Evolutionary conservation across 2,888 invertebrate species (phyloP), one percentile per base, ranked within the genome.

Genomic region (Caenorhabditis sp.): DNA sequence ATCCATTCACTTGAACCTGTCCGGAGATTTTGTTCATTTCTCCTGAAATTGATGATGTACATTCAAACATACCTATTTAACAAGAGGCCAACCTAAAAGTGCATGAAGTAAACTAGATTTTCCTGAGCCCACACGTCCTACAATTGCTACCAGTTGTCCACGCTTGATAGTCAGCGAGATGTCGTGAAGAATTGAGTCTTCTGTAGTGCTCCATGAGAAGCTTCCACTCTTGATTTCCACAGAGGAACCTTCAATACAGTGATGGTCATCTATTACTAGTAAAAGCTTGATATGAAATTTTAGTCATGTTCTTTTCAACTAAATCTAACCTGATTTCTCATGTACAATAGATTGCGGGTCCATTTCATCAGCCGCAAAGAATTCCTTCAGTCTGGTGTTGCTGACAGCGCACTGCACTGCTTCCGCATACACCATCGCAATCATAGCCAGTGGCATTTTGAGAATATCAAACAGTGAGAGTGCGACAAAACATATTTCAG

Each of bases 381-480:
- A 90, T 38, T 90, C 85, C 74, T 89, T 87, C 66, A 90, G 35
- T 0, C 90, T 80, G 12, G 73, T 75, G 58, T 90, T 90, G 26
- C 86, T 86, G 5, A 90, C 90, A 44, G 76, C 58, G 12, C 90
- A 88, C 80, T 90, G 90, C 8, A 90, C 90, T n/a, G 90, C 89
- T 73, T 89, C 88, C 8, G 88, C 84, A 61, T 90, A 86, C 26
- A 90, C 74, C 75, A 90, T 90, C 10, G 90, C 95, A 68, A 97
- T 95, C 95, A 97, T 96, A 93, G 96, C 96, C 93, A 98, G 94
- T 92, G 98, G 97, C 93, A 97, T 96, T 93, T 97, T 95, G 92
- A 98, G 95, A 91, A 98, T 96, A 94, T 98, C 97, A 95, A 98
- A 97, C 93, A 98, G 95, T 93, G 97, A 96, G 92, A 98, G 94